Evolutionary conservation across 1,140 invertebrate species (phyloP).

Genomic region (Rhynchophorus ferrugineus): DNA sequence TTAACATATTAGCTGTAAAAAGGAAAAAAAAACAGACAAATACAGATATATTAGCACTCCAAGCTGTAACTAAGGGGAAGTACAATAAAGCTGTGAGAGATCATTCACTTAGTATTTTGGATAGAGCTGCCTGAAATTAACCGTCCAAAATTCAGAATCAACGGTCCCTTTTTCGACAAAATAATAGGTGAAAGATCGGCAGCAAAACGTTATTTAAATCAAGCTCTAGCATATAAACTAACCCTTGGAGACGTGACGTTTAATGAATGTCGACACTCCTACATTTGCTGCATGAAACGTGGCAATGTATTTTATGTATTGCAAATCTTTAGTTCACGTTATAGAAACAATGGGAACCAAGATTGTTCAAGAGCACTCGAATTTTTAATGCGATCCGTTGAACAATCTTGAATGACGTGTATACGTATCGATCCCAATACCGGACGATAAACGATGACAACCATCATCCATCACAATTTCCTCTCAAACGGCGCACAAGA

Average conservation of each 20-base stretch:
- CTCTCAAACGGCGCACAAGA: too few relatives aligned
- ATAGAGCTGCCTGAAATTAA: background rate
- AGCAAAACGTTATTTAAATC: constrained; percentile 19
- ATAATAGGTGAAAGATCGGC: constrained; percentile 10
- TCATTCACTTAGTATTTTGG: background rate
- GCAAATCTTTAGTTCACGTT: background rate
- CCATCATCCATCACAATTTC: too few relatives aligned
- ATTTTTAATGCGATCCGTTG: too few relatives aligned
- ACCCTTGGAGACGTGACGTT: constrained; percentile 38
- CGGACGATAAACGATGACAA: too few relatives aligned
- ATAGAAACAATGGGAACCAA: too few relatives aligned
- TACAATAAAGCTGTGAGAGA: constrained; percentile 11
- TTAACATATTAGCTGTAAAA: constrained; percentile 27
- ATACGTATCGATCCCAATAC: too few relatives aligned
- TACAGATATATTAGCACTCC: constrained; percentile 42
- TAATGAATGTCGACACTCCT: constrained; percentile 38
- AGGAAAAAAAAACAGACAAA: constrained; percentile 24
- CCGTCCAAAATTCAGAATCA: too few relatives aligned
- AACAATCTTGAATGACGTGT: too few relatives aligned
- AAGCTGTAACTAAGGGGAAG: constrained; percentile 36
- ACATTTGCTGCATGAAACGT: constrained; percentile 39
- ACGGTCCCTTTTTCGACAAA: constrained; percentile 5
- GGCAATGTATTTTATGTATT: background rate
- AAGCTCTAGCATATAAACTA: constrained; percentile 33
- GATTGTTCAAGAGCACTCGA: too few relatives aligned